Percentiles rank a stretch among this genome's conserved stretches.
Conservation (phyloP, 2,797 vertebrate genomes). For the Bovichtus diacanthus region DNA sequence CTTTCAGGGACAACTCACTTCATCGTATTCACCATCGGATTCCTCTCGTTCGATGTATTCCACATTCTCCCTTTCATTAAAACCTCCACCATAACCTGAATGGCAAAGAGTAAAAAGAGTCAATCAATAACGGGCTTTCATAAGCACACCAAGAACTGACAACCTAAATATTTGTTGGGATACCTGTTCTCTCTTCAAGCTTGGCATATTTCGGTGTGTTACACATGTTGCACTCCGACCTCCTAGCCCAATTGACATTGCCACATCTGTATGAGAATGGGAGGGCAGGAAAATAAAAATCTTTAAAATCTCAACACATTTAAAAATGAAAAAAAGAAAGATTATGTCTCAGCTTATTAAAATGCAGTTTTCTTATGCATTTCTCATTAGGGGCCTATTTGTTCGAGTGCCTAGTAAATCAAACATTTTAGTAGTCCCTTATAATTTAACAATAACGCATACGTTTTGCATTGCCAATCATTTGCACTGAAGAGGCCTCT, state of each 20-base stretch:
- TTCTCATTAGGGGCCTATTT: background rate
- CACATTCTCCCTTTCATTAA: conserved; percentile 98
- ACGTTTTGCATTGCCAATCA: conserved; percentile 99
- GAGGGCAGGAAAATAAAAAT: background rate
- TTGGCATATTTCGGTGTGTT: conserved; percentile 99
- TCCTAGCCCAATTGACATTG: conserved; percentile 98
- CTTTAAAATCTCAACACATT: background rate
- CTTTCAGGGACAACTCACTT: conserved; percentile 81
- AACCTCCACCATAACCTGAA: conserved; percentile 96
- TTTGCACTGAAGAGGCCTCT: conserved; percentile 98
- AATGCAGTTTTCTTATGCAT: background rate
- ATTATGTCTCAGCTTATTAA: background rate
- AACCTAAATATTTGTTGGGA: background rate
- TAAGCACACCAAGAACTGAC: background rate
- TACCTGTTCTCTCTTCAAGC: conserved; percentile 98
- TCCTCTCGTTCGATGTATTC: conserved; percentile 99
- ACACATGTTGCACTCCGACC: conserved; percentile 99
- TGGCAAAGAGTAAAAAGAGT: background rate
- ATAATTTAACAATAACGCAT: conserved; percentile 38
- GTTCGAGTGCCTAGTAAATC: background rate
- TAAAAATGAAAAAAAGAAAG: background rate
- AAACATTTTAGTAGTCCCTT: background rate
- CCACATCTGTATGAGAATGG: conserved; percentile 87
- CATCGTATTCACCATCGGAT: conserved; percentile 98
- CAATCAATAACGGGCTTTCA: background rate